A percentile compares a stretch with the other conserved stretches of the same genome.
Conservation (phyloP, 2,113 vertebrate species). For the Cnemophilus loriae region DNA sequence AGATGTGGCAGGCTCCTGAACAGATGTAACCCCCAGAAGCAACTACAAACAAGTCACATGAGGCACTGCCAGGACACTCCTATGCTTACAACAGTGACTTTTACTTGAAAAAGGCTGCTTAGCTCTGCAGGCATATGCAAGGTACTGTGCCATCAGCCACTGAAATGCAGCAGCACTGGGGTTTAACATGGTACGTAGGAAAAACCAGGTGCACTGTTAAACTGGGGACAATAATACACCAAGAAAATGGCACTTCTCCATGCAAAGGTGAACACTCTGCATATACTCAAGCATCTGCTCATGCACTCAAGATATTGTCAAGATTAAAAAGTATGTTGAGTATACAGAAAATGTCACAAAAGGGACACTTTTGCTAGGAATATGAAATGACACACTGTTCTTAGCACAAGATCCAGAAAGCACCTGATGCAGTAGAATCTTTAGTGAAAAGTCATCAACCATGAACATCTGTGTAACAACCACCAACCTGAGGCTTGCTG, state of each 20-base stretch:
- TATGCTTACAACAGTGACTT: neutral
- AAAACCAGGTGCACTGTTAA: neutral
- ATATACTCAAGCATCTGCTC: neutral
- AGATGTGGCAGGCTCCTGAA: neutral
- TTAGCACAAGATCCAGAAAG: neutral
- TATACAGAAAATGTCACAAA: neutral
- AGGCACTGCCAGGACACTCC: neutral
- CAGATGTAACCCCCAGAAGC: neutral
- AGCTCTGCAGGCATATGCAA: neutral
- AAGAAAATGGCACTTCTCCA: neutral
- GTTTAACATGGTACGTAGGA: fast-evolving
- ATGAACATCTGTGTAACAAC: neutral
- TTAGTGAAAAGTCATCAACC: neutral
- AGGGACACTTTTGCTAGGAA: neutral
- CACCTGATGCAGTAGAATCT: neutral
- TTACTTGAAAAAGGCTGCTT: neutral
- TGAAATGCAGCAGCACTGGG: neutral
- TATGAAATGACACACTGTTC: neutral
- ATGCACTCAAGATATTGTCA: neutral
- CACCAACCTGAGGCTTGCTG: neutral
- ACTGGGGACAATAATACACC: neutral
- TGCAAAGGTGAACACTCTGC: neutral
- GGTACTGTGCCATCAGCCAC: neutral
- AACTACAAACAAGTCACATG: neutral
- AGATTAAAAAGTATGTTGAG: neutral